Conservation (phyloP, 2,888 invertebrate genomes). For the Stenodema calcarata region DNA sequence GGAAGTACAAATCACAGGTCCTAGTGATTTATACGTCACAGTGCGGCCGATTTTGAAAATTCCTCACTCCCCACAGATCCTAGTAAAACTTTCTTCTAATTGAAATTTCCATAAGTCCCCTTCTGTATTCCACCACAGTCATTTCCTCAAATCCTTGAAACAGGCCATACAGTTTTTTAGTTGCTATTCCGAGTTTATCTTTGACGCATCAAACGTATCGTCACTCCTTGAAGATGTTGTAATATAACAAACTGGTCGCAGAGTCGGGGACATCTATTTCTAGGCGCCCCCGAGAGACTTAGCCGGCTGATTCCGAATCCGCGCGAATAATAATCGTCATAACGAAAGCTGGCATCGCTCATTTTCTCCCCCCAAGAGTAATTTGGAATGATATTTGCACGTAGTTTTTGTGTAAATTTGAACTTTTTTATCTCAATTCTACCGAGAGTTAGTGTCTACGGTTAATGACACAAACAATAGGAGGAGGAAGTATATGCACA, state of each 20-base stretch:
- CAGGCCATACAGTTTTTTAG: not conserved
- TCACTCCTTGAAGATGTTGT: not conserved
- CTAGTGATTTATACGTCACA: no score
- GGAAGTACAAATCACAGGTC: no score
- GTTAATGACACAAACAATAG: no score
- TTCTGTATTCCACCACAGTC: not conserved
- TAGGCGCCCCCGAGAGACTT: not conserved
- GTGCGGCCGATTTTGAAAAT: no score
- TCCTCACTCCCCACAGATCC: no score
- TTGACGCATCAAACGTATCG: not conserved
- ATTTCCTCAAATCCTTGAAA: not conserved
- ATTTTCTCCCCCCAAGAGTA: not conserved
- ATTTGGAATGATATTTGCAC: not conserved
- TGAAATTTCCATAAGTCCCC: no score
- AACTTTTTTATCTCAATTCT: no score
- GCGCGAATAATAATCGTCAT: not conserved
- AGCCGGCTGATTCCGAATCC: not conserved
- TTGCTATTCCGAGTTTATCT: not conserved
- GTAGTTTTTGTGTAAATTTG: no score
- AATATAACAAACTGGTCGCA: conserved; percentile 19
- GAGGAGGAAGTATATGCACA: no score
- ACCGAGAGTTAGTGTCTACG: no score
- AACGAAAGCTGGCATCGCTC: not conserved
- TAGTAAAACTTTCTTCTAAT: no score
- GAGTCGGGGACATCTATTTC: conserved; percentile 28